phyloP scores from a whole-genome alignment of 2,113 vertebrate genomes.

The Perca schrenkii region DNA sequence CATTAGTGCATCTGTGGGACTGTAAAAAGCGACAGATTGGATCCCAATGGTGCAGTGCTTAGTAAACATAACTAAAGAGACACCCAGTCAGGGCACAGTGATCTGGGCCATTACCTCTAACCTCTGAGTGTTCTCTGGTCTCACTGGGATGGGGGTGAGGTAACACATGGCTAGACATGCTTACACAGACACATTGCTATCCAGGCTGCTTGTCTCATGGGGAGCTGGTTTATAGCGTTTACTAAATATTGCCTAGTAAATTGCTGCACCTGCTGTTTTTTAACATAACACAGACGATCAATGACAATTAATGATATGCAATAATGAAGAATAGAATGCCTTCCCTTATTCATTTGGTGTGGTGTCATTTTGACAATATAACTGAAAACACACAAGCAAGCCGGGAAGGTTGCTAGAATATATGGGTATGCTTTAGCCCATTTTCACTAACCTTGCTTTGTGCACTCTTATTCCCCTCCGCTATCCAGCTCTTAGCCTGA shows the following conservation, averaged over 20 bases:
- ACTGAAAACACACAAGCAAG: constrained; percentile 1
- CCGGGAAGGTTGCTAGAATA: constrained; percentile 16
- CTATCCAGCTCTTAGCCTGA: constrained; percentile 54
- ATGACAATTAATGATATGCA: constrained; percentile 27
- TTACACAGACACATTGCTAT: constrained; percentile 67
- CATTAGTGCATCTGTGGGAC: constrained; percentile 54
- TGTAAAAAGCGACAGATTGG: constrained; percentile 62
- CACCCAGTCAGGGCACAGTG: constrained; percentile 48
- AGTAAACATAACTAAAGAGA: constrained; percentile 70
- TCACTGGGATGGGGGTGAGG: constrained; percentile 40
- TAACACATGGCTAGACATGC: constrained; percentile 71
- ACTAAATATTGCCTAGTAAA: constrained; percentile 45
- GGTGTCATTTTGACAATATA: neutral
- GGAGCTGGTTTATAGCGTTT: constrained; percentile 37
- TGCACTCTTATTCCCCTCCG: constrained; percentile 33
- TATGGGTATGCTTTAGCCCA: neutral
- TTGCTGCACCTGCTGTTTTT: constrained; percentile 50
- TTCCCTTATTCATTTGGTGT: neutral
- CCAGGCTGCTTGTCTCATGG: constrained; percentile 29
- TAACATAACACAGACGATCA: constrained; percentile 33
- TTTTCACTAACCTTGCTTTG: constrained; percentile 51
- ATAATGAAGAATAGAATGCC: neutral
- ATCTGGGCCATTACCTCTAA: constrained; percentile 74
- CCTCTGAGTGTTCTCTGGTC: constrained; percentile 64
- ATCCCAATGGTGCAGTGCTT: constrained; percentile 67